Evolutionary conservation across 2,113 vertebrate species (phyloP).

Genomic region (Trematocara nigrifrons): DNA sequence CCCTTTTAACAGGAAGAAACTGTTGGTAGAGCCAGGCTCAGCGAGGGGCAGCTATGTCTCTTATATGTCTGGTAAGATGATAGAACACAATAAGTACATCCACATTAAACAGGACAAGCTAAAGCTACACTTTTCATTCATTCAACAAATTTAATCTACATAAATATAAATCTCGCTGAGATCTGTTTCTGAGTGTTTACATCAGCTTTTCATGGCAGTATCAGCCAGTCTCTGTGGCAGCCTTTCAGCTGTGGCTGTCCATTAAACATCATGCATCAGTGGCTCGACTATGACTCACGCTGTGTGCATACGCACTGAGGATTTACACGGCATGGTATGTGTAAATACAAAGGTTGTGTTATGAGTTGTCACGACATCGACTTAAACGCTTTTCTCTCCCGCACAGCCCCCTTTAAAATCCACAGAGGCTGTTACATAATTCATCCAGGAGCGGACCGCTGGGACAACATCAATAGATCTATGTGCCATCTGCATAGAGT

Average conservation of each 20-base stretch:
- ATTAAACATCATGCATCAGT: constrained; percentile 9
- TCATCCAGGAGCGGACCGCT: constrained; percentile 31
- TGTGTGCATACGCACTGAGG: background rate
- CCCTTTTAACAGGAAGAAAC: background rate
- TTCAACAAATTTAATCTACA: background rate
- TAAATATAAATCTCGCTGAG: background rate
- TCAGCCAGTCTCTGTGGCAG: background rate
- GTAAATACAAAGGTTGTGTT: constrained; percentile 34
- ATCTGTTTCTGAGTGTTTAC: background rate
- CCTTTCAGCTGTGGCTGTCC: background rate
- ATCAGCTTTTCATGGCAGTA: background rate
- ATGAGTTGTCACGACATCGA: constrained; percentile 42
- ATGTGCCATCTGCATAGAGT: constrained; percentile 7
- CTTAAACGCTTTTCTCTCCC: constrained; percentile 9
- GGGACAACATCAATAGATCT: constrained; percentile 41
- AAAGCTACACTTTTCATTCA: background rate
- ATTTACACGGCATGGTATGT: constrained; percentile 20
- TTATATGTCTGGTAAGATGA: background rate
- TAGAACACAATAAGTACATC: background rate
- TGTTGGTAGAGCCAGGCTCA: background rate
- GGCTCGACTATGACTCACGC: background rate
- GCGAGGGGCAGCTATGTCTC: background rate
- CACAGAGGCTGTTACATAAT: constrained; percentile 52
- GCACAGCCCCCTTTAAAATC: constrained; percentile 24
- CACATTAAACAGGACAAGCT: background rate